Conservation (phyloP, 2,888 invertebrate genomes). For the Zeuzera pyrina region DNA sequence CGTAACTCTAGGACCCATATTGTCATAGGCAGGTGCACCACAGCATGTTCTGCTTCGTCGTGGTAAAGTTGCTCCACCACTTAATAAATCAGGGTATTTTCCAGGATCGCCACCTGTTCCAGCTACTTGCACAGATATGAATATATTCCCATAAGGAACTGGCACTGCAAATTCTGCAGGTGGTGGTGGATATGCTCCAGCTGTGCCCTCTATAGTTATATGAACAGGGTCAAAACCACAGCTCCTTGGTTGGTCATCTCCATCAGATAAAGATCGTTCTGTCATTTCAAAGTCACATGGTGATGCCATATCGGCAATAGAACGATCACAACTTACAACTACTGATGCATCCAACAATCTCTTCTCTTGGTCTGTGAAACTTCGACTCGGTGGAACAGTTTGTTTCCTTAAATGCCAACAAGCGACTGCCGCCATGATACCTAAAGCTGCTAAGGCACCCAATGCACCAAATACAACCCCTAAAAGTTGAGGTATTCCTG, state of each 20-base stretch:
- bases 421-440: slow-evolving; percentile 69
- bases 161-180: slow-evolving; percentile 71
- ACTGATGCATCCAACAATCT: slow-evolving; percentile 85
- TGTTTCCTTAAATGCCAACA: slow-evolving; percentile 80
- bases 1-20: slow-evolving; percentile 93
- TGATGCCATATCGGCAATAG: slow-evolving; percentile 77
- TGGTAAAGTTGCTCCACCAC: slow-evolving; percentile 61
- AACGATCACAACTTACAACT: slow-evolving; percentile 75
- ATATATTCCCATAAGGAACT: slow-evolving; percentile 80
- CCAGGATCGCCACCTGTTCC: slow-evolving; percentile 51
- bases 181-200: slow-evolving; percentile 64
- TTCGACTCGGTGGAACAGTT: slow-evolving; percentile 77
- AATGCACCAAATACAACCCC: slow-evolving; percentile 83
- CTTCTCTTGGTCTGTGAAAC: slow-evolving; percentile 91
- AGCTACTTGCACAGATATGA: slow-evolving; percentile 88
- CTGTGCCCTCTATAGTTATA: slow-evolving; percentile 74
- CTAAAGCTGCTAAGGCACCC: slow-evolving; percentile 78
- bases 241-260: slow-evolving; percentile 55
- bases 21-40: slow-evolving; percentile 84
- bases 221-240: slow-evolving; percentile 75
- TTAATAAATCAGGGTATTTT: slow-evolving; percentile 83
- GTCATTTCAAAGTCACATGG: slow-evolving; percentile 68
- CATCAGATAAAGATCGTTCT: slow-evolving; percentile 46
- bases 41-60: slow-evolving; percentile 62
- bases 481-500: slow-evolving; percentile 80